Base-by-base conservation (phyloP, 2,888 invertebrate species). In the Nymphalis polychloros region DNA sequence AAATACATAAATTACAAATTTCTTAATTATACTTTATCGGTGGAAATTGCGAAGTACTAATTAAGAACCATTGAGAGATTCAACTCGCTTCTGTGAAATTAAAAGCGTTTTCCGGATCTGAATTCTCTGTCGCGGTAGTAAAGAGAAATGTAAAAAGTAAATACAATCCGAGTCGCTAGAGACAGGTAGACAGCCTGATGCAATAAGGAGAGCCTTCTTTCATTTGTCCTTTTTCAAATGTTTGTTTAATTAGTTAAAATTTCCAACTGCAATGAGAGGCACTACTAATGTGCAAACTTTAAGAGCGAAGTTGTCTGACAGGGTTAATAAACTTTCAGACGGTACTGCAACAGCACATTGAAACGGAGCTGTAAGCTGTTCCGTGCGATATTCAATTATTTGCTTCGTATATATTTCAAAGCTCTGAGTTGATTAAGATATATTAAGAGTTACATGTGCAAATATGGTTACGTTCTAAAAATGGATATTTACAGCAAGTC, bases 51-150 rank as follows among this genome's bases (percentile, higher is more conserved):
- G 59, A 52, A 62, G 50, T 47, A 27, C 62, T 66, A 69, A 69
- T 69, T 69, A 66, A 63, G 47, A 59, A 46, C 47, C 55, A 66
- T 53, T 63, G 66, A 66, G 65, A 69, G 52, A 62, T 62, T 60
- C 57, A 62, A 47, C 59, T 62, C 50, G 57, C 65, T 69, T 66
- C 49, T 47, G 52, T 55, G 59, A 65, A 69, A 69, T 69, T 65
- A 69, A 69, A 69, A 69, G 62, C 65, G 59, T 69, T 65, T 52
- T 41, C 64, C 59, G 59, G 55, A 62, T 69, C 62, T 50, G 49
- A 60, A 61, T 55, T 48, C 68, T 19, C 55, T 31, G 60, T 60
- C 60, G 0, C 48, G 13, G 41, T 19, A 20, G 57, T 55, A 50
- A 55, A 50, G 48, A 50, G 52, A 65, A 47, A 55, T 31, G 69